These are phyloP conservation scores for Orbicella faveolata DNA, from an alignment of 64 coral and sea anemone species.

Conservation along the genomic window DNA sequence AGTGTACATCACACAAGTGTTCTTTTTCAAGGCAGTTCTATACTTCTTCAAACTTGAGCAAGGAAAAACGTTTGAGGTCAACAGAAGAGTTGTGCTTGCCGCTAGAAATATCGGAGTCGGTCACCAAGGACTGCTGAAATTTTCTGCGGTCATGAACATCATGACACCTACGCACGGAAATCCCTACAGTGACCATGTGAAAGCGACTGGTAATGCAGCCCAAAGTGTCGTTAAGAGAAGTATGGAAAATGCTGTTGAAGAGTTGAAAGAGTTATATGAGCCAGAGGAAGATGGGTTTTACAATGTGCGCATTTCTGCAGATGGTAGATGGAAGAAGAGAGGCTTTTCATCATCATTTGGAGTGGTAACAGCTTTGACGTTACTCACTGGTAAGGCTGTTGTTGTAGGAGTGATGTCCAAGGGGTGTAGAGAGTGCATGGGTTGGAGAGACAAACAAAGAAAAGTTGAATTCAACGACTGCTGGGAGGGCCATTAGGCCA, in stretches of 20 bases:
- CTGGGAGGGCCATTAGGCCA: too few species aligned
- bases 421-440: too few species aligned
- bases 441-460: too few species aligned
- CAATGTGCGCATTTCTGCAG: not conserved
- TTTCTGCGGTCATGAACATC: conserved; percentile 51
- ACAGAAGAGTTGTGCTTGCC: conserved; percentile 44
- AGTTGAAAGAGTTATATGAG: conserved; percentile 54
- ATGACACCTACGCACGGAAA: conserved; percentile 39
- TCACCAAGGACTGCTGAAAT: conserved; percentile 43
- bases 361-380: conserved; percentile 24
- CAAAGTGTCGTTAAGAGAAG: conserved; percentile 8
- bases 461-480: too few species aligned
- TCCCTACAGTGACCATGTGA: conserved; percentile 23
- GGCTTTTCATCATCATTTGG: conserved; percentile 23
- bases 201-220: conserved; percentile 31
- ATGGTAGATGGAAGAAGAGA: conserved; percentile 41
- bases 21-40: not conserved
- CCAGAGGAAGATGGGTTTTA: conserved; percentile 28
- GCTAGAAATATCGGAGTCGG: conserved; percentile 54
- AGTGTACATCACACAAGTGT: conserved; percentile 14
- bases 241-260: conserved; percentile 43
- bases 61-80: conserved; percentile 42
- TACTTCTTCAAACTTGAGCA: not conserved
- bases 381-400: too few species aligned
- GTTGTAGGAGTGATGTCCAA: too few species aligned